Conservation (phyloP, 1,140 invertebrate species). For the Homarus americanus region DNA sequence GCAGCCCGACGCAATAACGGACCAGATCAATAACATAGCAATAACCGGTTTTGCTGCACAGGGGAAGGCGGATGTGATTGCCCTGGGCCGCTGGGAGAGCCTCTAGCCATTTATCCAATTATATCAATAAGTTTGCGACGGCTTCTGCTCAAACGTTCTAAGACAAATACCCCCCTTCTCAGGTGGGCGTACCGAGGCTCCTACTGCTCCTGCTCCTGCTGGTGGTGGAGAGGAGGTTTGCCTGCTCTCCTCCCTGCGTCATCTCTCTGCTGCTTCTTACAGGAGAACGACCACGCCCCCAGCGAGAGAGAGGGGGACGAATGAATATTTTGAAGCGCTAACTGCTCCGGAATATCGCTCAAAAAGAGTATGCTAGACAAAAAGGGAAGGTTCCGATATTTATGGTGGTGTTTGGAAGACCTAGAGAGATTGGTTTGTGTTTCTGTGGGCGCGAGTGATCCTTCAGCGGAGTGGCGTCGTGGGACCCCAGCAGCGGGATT, state of each 20-base stretch:
- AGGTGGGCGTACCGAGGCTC: not conserved
- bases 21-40: slow-evolving; percentile 62
- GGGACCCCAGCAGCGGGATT: not conserved
- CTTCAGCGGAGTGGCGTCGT: slow-evolving; percentile 21
- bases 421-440: slow-evolving; percentile 45
- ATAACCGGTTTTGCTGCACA: slow-evolving; percentile 65
- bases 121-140: slow-evolving; percentile 73
- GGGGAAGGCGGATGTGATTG: slow-evolving; percentile 66
- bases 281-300: not conserved
- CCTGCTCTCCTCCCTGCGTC: not conserved
- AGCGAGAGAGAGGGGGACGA: not conserved
- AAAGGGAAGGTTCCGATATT: slow-evolving; percentile 32
- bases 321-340: slow-evolving; percentile 25
- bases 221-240: no score
- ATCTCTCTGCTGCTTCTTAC: not conserved
- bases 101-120: slow-evolving; percentile 72
- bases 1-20: slow-evolving; percentile 55
- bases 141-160: slow-evolving; percentile 69
- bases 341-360: slow-evolving; percentile 19
- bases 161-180: slow-evolving; percentile 61
- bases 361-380: not conserved
- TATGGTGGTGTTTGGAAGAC: slow-evolving; percentile 38
- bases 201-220: not conserved
- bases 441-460: slow-evolving; percentile 21
- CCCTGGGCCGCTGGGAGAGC: slow-evolving; percentile 64